A percentile compares a stretch with the other conserved stretches of the same genome.
These are phyloP conservation scores for Seira musarum DNA, from an alignment of 2,888 invertebrate genomes.

Conservation along the genomic window DNA sequence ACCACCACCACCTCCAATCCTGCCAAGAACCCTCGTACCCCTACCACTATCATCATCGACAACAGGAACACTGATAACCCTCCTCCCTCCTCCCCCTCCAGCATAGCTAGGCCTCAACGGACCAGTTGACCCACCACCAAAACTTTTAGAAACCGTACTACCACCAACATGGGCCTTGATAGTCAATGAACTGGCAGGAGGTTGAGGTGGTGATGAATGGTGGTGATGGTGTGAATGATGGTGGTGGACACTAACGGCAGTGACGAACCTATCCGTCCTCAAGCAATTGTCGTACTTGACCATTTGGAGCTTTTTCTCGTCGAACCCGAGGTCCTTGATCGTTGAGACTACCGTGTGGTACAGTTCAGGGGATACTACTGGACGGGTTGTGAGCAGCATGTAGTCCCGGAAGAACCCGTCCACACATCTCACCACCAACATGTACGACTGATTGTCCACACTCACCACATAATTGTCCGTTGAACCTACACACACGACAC, in stretches of 20 bases:
- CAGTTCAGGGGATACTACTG: constrained; percentile 31
- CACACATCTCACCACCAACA: constrained; percentile 35
- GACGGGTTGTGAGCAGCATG: constrained; percentile 35
- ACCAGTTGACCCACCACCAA: neutral
- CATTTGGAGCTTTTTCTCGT: constrained; percentile 31
- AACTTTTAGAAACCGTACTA: neutral
- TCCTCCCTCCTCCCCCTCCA: neutral
- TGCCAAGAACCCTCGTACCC: neutral
- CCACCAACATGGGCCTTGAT: neutral
- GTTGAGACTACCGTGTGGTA: constrained; percentile 26
- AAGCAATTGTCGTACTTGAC: constrained; percentile 34
- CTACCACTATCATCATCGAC: neutral
- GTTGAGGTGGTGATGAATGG: neutral
- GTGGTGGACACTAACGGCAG: constrained; percentile 31
- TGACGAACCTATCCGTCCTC: constrained; percentile 31
- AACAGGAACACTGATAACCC: neutral
- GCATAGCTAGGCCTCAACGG: constrained; percentile 11
- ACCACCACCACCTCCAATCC: neutral
- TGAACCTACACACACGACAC: constrained; percentile 1
- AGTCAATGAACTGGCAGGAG: neutral
- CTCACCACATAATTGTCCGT: constrained; percentile 32
- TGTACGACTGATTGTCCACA: constrained; percentile 36
- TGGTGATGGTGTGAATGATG: constrained; percentile 17
- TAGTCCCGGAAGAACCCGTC: constrained; percentile 46
- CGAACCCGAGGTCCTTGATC: constrained; percentile 41